Evolutionary conservation across 2,888 invertebrate species (phyloP).

Genomic region (Autographa gamma): DNA sequence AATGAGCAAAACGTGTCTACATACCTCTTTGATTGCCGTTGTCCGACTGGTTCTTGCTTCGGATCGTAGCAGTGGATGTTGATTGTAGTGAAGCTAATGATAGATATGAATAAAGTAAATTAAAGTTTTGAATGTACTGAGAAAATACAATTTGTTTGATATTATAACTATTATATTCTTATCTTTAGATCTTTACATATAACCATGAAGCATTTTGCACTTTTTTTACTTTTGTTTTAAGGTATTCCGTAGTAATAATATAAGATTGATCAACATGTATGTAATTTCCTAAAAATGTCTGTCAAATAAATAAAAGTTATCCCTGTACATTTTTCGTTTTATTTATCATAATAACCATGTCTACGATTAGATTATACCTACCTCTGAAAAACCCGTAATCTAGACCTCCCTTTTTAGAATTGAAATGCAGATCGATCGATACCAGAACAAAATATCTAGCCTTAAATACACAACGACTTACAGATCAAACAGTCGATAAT

Average conservation of each 20-base stretch:
- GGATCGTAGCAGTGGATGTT: not conserved
- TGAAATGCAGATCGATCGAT: not conserved
- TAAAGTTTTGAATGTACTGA: not conserved
- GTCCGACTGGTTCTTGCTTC: not conserved
- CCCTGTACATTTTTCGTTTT: not conserved
- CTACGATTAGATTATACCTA: not conserved
- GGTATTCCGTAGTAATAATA: too few species aligned
- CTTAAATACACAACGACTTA: not conserved
- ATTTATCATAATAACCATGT: not conserved
- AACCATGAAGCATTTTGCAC: too few species aligned
- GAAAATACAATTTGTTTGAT: not conserved
- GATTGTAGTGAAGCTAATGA: not conserved
- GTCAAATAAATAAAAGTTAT: not conserved
- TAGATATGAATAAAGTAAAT: not conserved
- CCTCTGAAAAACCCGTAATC: not conserved
- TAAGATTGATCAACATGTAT: too few species aligned
- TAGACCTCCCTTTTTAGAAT: not conserved
- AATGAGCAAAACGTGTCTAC: not conserved
- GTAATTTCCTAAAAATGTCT: not conserved
- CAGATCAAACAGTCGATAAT: not conserved
- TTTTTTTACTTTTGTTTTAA: too few species aligned
- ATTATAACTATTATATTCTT: too few species aligned
- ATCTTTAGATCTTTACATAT: too few species aligned
- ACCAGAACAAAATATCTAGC: not conserved
- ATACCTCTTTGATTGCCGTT: not conserved